Base-by-base conservation (phyloP, 2,797 vertebrate species). In the Galagoides demidoff region DNA sequence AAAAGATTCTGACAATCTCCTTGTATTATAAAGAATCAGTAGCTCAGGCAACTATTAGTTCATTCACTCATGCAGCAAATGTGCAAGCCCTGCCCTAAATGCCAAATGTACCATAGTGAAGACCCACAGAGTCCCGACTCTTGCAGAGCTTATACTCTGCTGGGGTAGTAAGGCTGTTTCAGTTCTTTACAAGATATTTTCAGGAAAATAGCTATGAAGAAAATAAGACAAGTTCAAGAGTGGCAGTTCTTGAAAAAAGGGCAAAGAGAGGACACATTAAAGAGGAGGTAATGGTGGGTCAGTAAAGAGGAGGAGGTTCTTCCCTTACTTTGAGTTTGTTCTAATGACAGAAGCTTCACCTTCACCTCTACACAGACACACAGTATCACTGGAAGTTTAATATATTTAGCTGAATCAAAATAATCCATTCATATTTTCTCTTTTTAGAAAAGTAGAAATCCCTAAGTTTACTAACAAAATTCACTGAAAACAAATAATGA, bases 401-500 rank as follows among this genome's bases (percentile, higher is more conserved):
- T 81, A 25, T 89, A 90, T 55, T 94, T 71, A 94, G 88, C 11
- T 37, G 23, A 84, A 39, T 64, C 76, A 90, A 57, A 92, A 13
- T n/a, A 90, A 81, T 16, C 7, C 25, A 91, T 83, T 91, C n/a
- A 85, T n/a, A 66, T 73, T 91, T 87, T 81, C 70, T 81, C 55
- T 61, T 89, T 63, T 74, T 29, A 73, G 59, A 89, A 92, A 78
- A 85, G 10, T 55, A 92, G 57, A 92, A 94, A 85, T 86, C 73
- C 84, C 49, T 57, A 57, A 82, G 22, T 92, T 95, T 64, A 88
- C 17, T 68, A 94, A 76, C 43, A 89, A 95, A 88, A 90, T 27
- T 45, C 52, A 92, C 34, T 79, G 25, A 90, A 95, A 96, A 70
- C 74, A 95, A 96, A 90, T 78, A 81, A 45, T 85, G 39, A 96